These are phyloP conservation scores for Lerista edwardsae DNA, from an alignment of 2,797 vertebrate genomes.

Conservation along the genomic window DNA sequence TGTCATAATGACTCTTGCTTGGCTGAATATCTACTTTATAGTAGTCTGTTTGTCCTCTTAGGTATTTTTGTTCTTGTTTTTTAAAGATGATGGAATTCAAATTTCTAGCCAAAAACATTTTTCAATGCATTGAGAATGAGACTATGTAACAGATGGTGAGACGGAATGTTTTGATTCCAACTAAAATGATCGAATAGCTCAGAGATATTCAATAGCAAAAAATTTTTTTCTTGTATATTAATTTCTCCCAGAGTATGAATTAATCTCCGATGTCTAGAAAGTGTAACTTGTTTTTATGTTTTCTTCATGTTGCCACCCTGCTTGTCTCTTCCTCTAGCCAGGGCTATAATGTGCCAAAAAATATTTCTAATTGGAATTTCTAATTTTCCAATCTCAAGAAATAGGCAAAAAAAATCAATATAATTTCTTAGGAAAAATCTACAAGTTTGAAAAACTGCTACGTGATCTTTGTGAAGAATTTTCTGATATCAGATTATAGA, in stretches of 20 bases:
- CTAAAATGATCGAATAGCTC: conserved; percentile 61
- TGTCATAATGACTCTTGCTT: conserved; percentile 60
- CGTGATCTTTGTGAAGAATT: conserved; percentile 24
- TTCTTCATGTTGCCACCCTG: conserved; percentile 41
- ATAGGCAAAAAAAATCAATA: conserved; percentile 13
- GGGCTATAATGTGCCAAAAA: neutral
- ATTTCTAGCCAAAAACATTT: conserved; percentile 71
- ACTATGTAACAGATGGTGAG: conserved; percentile 73
- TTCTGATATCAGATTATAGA: conserved; percentile 32
- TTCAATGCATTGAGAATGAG: conserved; percentile 64
- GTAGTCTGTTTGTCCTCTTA: conserved; percentile 75
- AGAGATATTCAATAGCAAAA: conserved; percentile 60
- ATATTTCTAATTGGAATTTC: neutral
- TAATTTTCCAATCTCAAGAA: conserved; percentile 39
- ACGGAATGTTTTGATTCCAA: conserved; percentile 64
- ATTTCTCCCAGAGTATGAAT: conserved; percentile 60
- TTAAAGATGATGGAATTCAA: conserved; percentile 68
- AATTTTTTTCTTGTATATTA: conserved; percentile 53
- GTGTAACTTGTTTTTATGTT: conserved; percentile 47
- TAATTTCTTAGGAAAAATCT: conserved; percentile 10
- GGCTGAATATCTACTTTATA: conserved; percentile 60
- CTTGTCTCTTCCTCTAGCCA: conserved; percentile 5
- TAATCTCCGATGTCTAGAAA: conserved; percentile 59
- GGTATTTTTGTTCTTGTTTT: conserved; percentile 56
- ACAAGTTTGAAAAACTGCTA: conserved; percentile 35